Evolutionary conservation across 2,888 invertebrate genomes (phyloP), one percentile per base, ranked within the genome.

Genomic region (Clepsis dumicolana): DNA sequence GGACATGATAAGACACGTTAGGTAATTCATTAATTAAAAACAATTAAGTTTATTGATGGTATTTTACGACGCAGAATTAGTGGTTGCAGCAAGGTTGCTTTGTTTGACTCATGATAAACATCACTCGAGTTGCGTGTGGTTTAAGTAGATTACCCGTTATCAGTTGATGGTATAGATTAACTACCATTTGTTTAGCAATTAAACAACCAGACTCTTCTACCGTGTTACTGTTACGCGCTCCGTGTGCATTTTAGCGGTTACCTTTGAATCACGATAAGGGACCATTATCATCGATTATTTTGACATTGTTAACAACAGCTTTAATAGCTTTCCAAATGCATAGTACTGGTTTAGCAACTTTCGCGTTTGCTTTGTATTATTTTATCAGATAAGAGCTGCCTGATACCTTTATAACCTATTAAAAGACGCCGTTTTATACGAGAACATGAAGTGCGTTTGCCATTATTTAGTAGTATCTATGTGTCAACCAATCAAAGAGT

Each of bases 111-210:
- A 35, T 77, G 88, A 90, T 90, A 85, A 85, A 75, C 78, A 85
- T 86, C 84, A 71, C 77, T 76, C 64, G 57, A 74, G 77, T 78
- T 78, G 77, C 75, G 73, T 73, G 70, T 73, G 77, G 76, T 79
- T 70, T 80, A 91, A 92, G 91, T 79, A 90, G 90, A 90, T 90
- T 77, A 68, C 18, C 21, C 52, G 74, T 80, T 92, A 92, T 91
- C 89, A 78, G 74, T 82, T 86, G 87, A 91, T 91, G 84, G 81
- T 80, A 73, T 80, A 88, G 90, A 91, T 91, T 88, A 92, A 90
- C 91, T 93, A 92, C 93, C 87, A 91, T 90, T 88, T 89, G 85
- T 77, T 78, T 70, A 79, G 79, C 82, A 82, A 82, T 82, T 82
- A 80, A 79, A 82, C 78, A 77, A 80, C 73, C 80, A 78, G 75